Evolutionary conservation across 2,888 invertebrate species (phyloP), one percentile per base, ranked within the genome.

Genomic region (Eristalis arbustorum): DNA sequence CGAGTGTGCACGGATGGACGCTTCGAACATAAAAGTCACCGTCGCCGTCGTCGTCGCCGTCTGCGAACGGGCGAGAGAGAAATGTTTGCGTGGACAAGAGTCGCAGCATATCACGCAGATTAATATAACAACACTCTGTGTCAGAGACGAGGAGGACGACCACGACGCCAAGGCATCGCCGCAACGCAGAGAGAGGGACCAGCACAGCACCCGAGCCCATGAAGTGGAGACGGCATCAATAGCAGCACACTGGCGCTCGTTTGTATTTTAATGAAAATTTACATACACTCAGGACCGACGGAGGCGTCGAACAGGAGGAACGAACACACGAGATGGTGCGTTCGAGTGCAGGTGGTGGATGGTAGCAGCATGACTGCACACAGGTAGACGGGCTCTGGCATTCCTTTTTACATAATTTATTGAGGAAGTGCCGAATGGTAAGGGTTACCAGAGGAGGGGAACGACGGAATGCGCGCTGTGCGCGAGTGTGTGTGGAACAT

Each of bases 71-170:
- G n/a, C 5, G 14, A 42, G 18, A 49, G 49, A 49, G 18, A 13
- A 25, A 67, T 76, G 81, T 61, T 72, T 77, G 76, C 76, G 76
- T 76, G 81, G 61, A 71, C 76, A 76, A 22, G 71, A 56, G 66
- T 72, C 59, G 75, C 62, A 66, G 18, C 49, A 18, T 72, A 76
- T 82, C 71, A 59, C 56, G 8, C 49, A 69, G 81, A 71, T 76
- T 76, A 67, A 61, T 76, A 71, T 61, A 62, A 82, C 76, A 71
- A 76, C 66, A 71, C 49, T 18, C 49, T 18, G 34, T 81, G 71
- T 75, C 59, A 49, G 13, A 25, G 25, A 25, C 25, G 25, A 25
- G 25, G 25, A 40, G 28, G 63, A 64, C 61, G 56, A 79, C 57
- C 57, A 40, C 28, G 62, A 64, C 61, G 56, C 62, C 34, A 11